A percentile compares a stretch with the other conserved stretches of the same genome.
Evolutionary conservation across 2,888 invertebrate species (phyloP).

Genomic region (Pristionchus entomophagus): DNA sequence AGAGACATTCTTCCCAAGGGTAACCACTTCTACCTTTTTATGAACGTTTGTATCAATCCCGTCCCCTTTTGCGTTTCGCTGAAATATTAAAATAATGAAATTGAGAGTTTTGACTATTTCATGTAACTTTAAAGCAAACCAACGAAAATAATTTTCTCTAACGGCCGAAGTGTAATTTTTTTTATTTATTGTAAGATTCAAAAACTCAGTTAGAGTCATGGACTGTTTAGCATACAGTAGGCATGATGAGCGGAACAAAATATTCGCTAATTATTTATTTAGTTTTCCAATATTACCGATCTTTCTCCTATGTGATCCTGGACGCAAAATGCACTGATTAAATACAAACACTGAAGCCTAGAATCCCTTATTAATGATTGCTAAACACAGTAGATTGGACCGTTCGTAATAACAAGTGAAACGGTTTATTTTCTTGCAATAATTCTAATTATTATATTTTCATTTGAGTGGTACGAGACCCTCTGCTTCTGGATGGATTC

Average conservation of each 20-base stretch:
- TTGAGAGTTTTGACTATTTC: background rate
- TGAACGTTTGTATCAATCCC: background rate
- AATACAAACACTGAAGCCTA: no score
- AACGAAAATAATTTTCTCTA: no score
- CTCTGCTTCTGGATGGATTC: slow-evolving; percentile 86
- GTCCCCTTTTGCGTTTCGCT: background rate
- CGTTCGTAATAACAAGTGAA: background rate
- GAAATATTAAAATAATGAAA: background rate
- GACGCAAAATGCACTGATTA: no score
- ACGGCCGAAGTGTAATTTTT: no score
- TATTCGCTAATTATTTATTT: no score
- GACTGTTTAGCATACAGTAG: no score
- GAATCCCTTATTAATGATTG: background rate
- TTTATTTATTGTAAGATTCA: no score
- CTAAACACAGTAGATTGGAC: background rate
- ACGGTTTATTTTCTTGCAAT: background rate
- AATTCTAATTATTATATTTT: background rate
- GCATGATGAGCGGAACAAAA: no score
- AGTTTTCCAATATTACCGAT: no score
- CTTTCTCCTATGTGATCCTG: no score
- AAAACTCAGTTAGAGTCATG: no score
- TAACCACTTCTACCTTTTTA: slow-evolving; percentile 43
- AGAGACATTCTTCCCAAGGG: slow-evolving; percentile 91
- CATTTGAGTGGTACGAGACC: slow-evolving; percentile 77
- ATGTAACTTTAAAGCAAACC: no score